Percentiles rank a stretch among this genome's conserved stretches.
Conservation (phyloP, 2,888 invertebrate genomes). For the Epistrophe eligans region DNA sequence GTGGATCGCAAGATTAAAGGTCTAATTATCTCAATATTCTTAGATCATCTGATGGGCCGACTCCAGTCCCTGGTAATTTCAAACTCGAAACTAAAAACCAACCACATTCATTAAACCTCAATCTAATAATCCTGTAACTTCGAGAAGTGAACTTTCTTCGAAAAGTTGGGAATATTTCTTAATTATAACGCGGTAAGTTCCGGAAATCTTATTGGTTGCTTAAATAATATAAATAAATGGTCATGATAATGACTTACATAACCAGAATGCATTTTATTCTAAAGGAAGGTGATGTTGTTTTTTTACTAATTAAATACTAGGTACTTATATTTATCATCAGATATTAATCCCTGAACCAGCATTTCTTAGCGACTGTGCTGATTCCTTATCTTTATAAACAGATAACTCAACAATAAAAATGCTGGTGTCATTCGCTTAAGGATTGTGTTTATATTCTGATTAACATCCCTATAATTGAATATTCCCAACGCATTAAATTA, state of each 20-base stretch:
- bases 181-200: too few relatives aligned
- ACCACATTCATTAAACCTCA: too few relatives aligned
- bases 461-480: conserved; percentile 62
- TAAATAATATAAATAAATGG: neutral
- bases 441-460: conserved; percentile 72
- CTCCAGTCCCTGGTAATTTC: too few relatives aligned
- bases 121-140: too few relatives aligned
- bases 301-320: neutral
- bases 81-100: too few relatives aligned
- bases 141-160: too few relatives aligned
- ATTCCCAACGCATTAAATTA: conserved; percentile 45
- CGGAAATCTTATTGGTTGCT: neutral
- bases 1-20: too few relatives aligned
- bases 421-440: conserved; percentile 6
- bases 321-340: neutral
- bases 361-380: neutral
- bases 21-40: too few relatives aligned
- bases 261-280: too few relatives aligned
- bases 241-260: too few relatives aligned
- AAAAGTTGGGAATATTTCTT: too few relatives aligned
- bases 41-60: too few relatives aligned
- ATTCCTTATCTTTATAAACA: conserved; percentile 19
- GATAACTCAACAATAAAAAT: conserved; percentile 23
- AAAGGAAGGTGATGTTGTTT: neutral
- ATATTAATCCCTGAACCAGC: neutral